These are phyloP conservation scores for Ochropleura leucogaster DNA, from an alignment of 2,888 invertebrate genomes.

Conservation along the genomic window DNA sequence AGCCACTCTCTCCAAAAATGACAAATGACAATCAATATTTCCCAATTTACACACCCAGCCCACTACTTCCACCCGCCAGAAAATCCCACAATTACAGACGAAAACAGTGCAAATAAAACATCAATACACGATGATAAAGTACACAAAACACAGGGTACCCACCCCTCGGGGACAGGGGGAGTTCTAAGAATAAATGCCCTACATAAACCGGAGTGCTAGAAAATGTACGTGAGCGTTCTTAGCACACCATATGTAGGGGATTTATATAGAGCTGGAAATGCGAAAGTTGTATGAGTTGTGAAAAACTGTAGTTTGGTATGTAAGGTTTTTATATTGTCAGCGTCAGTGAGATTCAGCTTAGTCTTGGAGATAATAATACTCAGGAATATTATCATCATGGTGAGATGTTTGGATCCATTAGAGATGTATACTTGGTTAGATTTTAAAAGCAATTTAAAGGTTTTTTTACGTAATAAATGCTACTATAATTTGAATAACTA, in stretches of 20 bases:
- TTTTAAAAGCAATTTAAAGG: no score
- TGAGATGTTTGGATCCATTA: no score
- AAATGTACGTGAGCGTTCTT: slow-evolving; percentile 89
- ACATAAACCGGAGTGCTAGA: slow-evolving; percentile 90
- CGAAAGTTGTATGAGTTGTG: slow-evolving; percentile 18
- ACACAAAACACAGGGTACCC: slow-evolving; percentile 81
- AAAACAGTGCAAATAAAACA: slow-evolving; percentile 73
- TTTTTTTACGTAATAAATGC: no score
- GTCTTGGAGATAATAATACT: no score
- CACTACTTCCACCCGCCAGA: background rate
- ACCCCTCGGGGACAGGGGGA: slow-evolving; percentile 75
- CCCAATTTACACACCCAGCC: slow-evolving; percentile 15
- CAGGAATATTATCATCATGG: no score
- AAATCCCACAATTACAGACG: slow-evolving; percentile 53
- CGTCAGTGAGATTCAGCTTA: background rate
- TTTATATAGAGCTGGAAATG: slow-evolving; percentile 73
- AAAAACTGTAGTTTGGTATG: background rate
- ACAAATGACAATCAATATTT: slow-evolving; percentile 26
- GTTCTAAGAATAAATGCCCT: slow-evolving; percentile 89
- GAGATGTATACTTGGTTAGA: no score
- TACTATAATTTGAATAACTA: no score
- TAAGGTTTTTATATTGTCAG: background rate
- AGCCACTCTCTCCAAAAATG: background rate
- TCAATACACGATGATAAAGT: slow-evolving; percentile 80
- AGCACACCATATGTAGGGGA: slow-evolving; percentile 81